These are phyloP conservation scores for Paraescarpia echinospica DNA, from an alignment of 1,140 invertebrate genomes.

Conservation along the genomic window DNA sequence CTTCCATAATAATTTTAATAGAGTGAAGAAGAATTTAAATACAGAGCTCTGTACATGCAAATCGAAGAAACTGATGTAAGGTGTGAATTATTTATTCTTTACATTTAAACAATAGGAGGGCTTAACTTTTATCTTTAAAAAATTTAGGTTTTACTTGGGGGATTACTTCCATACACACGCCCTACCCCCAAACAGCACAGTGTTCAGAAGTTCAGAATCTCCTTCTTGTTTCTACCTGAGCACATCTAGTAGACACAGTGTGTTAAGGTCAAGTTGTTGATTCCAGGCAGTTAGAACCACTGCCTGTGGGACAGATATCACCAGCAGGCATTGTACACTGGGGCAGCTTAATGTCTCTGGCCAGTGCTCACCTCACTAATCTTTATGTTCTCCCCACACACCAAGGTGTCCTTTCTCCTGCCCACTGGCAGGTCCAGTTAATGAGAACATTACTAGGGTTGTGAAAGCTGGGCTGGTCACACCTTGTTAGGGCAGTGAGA, in stretches of 20 bases:
- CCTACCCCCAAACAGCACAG: too few relatives aligned
- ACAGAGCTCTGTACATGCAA: too few relatives aligned
- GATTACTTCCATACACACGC: too few relatives aligned
- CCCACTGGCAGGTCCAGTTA: slow-evolving; percentile 1
- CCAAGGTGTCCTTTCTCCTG: not conserved
- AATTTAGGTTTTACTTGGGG: too few relatives aligned
- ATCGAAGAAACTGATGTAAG: too few relatives aligned
- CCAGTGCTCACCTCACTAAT: not conserved
- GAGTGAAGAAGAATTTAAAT: too few relatives aligned
- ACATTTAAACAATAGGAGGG: too few relatives aligned
- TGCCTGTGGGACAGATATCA: too few relatives aligned
- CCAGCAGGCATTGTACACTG: not conserved
- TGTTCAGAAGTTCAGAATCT: not conserved
- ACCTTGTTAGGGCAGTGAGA: not conserved
- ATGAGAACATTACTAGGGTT: not conserved
- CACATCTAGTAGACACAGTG: not conserved
- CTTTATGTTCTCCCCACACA: not conserved
- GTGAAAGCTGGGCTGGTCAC: not conserved
- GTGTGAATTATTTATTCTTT: too few relatives aligned
- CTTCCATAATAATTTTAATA: too few relatives aligned
- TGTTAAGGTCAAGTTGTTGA: not conserved
- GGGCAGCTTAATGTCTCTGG: not conserved
- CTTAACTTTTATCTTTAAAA: too few relatives aligned
- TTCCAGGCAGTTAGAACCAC: not conserved
- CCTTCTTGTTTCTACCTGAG: not conserved